Evolutionary conservation across 2,113 vertebrate species (phyloP).

Genomic region (Nibea coibor): DNA sequence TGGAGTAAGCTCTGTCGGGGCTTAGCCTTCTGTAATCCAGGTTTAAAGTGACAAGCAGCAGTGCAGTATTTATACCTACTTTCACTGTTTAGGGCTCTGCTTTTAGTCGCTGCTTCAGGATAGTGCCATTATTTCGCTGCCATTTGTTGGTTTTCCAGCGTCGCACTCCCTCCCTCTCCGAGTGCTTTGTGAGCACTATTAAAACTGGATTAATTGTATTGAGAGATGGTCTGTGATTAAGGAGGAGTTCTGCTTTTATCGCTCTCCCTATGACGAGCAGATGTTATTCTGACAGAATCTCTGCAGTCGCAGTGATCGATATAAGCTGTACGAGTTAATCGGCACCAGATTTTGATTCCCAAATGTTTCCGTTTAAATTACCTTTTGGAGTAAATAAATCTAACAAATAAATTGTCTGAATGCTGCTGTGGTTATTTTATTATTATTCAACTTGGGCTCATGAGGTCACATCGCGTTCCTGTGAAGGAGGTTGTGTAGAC

Average conservation of each 20-base stretch:
- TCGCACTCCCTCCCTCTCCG: not conserved
- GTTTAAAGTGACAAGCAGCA: conserved; percentile 78
- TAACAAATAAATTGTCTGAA: no score
- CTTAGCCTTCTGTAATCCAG: conserved; percentile 81
- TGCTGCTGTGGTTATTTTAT: not conserved
- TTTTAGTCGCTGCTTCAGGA: conserved; percentile 38
- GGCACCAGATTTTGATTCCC: not conserved
- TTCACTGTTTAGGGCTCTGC: conserved; percentile 53
- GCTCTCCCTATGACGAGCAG: not conserved
- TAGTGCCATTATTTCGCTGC: conserved; percentile 5
- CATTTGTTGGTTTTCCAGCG: conserved; percentile 25
- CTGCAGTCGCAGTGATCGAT: not conserved
- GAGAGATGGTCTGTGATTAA: not conserved
- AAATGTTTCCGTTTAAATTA: not conserved
- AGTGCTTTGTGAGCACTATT: not conserved
- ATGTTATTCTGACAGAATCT: not conserved
- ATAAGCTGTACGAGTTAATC: not conserved
- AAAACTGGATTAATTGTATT: conserved; percentile 28
- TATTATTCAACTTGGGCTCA: not conserved
- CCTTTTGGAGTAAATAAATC: not conserved
- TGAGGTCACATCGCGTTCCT: not conserved
- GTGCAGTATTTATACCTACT: conserved; percentile 78
- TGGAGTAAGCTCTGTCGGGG: conserved; percentile 76
- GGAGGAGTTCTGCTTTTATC: not conserved
- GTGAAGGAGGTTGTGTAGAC: not conserved